Conservation (phyloP, 2,113 vertebrate species). For the Hydropotes inermis region DNA sequence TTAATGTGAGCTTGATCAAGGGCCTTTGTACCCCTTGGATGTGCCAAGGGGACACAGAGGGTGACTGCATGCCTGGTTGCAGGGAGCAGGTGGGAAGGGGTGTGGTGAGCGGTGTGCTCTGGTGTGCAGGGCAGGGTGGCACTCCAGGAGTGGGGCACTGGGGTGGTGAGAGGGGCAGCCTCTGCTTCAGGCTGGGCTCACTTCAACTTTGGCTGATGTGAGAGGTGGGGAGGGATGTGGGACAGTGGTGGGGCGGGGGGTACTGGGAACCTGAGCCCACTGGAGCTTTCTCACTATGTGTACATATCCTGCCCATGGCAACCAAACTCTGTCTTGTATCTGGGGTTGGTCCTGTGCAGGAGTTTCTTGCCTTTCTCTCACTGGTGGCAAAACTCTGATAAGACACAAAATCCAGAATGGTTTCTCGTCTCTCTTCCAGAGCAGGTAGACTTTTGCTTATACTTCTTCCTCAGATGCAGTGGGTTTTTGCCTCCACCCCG, state of each 20-base stretch:
- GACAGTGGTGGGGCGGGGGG: neutral
- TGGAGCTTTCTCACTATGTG: neutral
- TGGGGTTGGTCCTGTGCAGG: neutral
- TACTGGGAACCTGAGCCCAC: neutral
- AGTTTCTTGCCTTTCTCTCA: neutral
- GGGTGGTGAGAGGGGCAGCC: neutral
- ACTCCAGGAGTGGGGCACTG: neutral
- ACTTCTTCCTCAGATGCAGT: neutral
- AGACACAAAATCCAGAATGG: neutral
- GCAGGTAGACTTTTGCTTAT: neutral
- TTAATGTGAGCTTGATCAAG: neutral
- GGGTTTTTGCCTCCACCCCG: neutral
- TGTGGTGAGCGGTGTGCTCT: neutral
- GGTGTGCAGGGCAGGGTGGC: neutral
- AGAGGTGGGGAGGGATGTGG: neutral
- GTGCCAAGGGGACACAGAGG: neutral
- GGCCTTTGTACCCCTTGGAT: neutral
- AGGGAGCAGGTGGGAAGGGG: neutral
- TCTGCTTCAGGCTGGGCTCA: neutral
- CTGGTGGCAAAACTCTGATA: neutral
- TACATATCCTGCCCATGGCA: neutral
- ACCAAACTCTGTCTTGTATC: neutral
- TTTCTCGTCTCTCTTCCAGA: neutral
- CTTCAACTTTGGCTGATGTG: neutral
- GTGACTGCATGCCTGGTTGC: neutral